phyloP scores from a whole-genome alignment of 2,113 vertebrate genomes.

The Coturnix japonica region DNA sequence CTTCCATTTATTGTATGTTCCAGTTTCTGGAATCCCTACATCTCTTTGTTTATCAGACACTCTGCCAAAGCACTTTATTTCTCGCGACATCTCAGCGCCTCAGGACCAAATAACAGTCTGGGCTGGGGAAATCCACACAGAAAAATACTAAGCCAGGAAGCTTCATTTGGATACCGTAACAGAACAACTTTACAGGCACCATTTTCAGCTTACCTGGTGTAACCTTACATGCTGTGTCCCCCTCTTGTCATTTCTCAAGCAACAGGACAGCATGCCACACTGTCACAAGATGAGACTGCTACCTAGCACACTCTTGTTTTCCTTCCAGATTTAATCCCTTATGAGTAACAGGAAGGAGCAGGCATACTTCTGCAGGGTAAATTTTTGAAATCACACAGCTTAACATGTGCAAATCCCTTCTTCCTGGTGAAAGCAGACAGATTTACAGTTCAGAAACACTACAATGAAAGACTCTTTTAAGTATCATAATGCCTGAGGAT shows the following conservation, averaged over 20 bases:
- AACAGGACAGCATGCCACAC: background rate
- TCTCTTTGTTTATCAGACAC: background rate
- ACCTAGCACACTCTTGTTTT: background rate
- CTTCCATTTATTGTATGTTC: background rate
- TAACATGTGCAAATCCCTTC: background rate
- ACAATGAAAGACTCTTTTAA: background rate
- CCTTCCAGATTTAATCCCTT: background rate
- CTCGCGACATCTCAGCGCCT: background rate
- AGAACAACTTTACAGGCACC: background rate
- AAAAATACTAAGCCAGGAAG: background rate
- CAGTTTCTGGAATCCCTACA: background rate
- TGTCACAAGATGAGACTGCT: background rate
- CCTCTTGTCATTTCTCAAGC: background rate
- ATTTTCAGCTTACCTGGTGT: background rate
- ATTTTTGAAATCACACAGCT: background rate
- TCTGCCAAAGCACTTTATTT: background rate
- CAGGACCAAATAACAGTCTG: background rate
- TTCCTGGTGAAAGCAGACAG: background rate
- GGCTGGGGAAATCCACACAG: background rate
- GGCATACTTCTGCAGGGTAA: background rate
- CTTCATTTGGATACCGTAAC: background rate
- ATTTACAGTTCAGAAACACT: background rate
- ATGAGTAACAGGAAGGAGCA: background rate
- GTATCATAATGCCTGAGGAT: background rate
- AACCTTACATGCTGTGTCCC: background rate